Percentiles rank a stretch among this genome's conserved stretches.
Conservation (phyloP, 2,113 vertebrate species). For the Pionites leucogaster region DNA sequence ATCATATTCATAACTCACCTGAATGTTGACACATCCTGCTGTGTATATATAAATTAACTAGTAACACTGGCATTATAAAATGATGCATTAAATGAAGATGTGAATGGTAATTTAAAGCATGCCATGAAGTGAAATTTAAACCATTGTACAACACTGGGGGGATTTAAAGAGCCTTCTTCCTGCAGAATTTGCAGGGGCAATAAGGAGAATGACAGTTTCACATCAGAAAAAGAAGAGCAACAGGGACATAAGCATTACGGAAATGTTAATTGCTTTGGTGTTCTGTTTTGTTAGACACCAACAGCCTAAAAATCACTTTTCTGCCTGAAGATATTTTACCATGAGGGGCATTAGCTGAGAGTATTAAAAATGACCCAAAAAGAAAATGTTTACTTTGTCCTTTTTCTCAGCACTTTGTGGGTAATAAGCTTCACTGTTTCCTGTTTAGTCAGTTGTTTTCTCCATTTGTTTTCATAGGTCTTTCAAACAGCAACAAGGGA, state of each 20-base stretch:
- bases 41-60: conserved; percentile 69
- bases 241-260: conserved; percentile 1
- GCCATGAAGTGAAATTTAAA: conserved; percentile 71
- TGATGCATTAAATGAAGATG: conserved; percentile 68
- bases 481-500: conserved; percentile 57
- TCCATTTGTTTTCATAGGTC: conserved; percentile 55
- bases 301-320: conserved; percentile 51
- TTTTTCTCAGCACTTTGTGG: conserved; percentile 57
- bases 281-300: conserved; percentile 47
- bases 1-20: conserved; percentile 68
- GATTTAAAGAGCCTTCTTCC: conserved; percentile 38
- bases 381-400: conserved; percentile 31
- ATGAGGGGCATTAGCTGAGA: background rate
- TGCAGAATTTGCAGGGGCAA: conserved; percentile 25
- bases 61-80: conserved; percentile 71
- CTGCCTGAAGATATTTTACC: conserved; percentile 6
- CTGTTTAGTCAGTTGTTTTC: conserved; percentile 70
- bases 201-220: conserved; percentile 63
- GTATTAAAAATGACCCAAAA: background rate
- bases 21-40: conserved; percentile 66
- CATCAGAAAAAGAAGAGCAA: conserved; percentile 22
- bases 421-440: conserved; percentile 48
- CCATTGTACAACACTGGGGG: conserved; percentile 20
- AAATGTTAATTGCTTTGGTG: conserved; percentile 55
- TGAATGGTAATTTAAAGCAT: conserved; percentile 61